A percentile compares a stretch with the other conserved stretches of the same genome.
These are phyloP conservation scores for Tympanuchus pallidicinctus DNA, from an alignment of 2,113 vertebrate genomes.

Conservation along the genomic window DNA sequence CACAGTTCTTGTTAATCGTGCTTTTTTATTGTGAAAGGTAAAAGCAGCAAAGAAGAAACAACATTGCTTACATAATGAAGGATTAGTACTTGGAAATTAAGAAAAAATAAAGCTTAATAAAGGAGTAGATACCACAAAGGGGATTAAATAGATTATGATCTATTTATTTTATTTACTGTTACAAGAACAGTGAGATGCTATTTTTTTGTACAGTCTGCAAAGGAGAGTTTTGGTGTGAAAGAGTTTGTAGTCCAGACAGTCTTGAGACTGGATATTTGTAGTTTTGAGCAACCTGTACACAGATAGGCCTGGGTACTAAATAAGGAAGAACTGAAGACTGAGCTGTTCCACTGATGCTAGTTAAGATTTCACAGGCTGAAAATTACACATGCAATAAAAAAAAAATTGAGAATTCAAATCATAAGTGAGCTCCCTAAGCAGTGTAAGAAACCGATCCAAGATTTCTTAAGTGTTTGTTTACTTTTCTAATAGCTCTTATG, in stretches of 20 bases:
- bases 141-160: not conserved
- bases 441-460: not conserved
- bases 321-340: not conserved
- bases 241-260: not conserved
- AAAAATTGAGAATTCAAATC: not conserved
- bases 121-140: not conserved
- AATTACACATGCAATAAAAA: not conserved
- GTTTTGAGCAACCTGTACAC: not conserved
- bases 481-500: not conserved
- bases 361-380: not conserved
- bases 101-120: not conserved
- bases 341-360: not conserved
- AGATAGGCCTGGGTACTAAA: not conserved
- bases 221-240: not conserved
- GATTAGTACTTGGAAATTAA: not conserved
- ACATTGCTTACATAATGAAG: not conserved
- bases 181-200: not conserved
- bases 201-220: not conserved
- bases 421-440: not conserved
- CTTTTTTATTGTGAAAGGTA: not conserved
- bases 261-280: not conserved
- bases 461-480: not conserved
- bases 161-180: not conserved
- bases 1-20: not conserved
- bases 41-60: not conserved